Evolutionary conservation across 2,888 invertebrate species (phyloP).

Genomic region (Tiphia femorata): DNA sequence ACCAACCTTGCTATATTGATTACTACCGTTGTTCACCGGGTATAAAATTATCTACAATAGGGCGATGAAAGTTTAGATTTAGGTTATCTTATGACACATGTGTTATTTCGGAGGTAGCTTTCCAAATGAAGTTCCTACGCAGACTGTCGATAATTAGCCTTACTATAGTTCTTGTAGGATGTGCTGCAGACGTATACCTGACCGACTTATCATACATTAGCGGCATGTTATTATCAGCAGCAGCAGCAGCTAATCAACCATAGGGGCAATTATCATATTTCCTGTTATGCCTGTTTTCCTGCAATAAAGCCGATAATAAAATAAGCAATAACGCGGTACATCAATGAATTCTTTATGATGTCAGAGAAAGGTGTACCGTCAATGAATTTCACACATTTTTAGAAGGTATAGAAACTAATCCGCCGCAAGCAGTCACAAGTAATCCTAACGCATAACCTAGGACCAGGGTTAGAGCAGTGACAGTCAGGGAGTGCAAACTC

Average conservation of each 20-base stretch:
- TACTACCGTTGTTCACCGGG: too few species aligned
- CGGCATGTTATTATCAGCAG: slow-evolving; percentile 53
- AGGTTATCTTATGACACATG: slow-evolving; percentile 33
- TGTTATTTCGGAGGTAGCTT: slow-evolving; percentile 13
- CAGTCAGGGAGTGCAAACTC: too few species aligned
- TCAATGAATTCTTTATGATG: slow-evolving; percentile 2
- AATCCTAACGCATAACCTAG: too few species aligned
- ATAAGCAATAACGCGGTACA: slow-evolving; percentile 6
- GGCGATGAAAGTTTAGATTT: too few species aligned
- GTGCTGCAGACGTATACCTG: slow-evolving; percentile 25
- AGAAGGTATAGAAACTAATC: too few species aligned
- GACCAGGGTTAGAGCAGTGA: too few species aligned
- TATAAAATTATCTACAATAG: too few species aligned
- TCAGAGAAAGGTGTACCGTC: too few species aligned
- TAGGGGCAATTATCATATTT: slow-evolving; percentile 62
- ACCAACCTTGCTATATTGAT: too few species aligned
- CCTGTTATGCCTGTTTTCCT: slow-evolving; percentile 42
- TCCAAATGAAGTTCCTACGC: slow-evolving; percentile 11
- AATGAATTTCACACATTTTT: too few species aligned
- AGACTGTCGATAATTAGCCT: slow-evolving; percentile 19
- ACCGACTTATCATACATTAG: slow-evolving; percentile 52
- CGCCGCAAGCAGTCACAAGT: too few species aligned
- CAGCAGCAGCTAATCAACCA: slow-evolving; percentile 49
- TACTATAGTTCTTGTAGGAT: slow-evolving; percentile 18
- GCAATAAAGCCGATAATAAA: slow-evolving; percentile 5